Percentiles rank a stretch among this genome's conserved stretches.
These are phyloP conservation scores for Epinephelus fuscoguttatus DNA, from an alignment of 2,113 vertebrate species.

Conservation along the genomic window DNA sequence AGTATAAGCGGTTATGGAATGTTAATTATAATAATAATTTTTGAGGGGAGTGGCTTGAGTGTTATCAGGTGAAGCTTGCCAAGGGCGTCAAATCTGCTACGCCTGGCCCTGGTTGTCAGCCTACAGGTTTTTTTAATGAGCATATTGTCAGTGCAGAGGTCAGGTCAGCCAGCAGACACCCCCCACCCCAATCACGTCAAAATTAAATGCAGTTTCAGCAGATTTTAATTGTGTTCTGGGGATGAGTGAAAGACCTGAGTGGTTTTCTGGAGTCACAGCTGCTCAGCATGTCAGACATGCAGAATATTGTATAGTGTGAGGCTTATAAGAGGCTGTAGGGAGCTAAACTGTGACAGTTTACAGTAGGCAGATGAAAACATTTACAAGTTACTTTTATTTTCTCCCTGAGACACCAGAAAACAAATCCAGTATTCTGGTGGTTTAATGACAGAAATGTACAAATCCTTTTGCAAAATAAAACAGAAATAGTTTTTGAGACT, in stretches of 20 bases:
- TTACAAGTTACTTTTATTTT: neutral
- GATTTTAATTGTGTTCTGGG: neutral
- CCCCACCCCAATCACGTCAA: neutral
- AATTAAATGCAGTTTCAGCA: neutral
- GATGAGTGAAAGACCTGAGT: neutral
- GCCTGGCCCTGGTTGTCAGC: neutral
- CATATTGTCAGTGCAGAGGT: neutral
- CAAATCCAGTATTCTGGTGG: neutral
- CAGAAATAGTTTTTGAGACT: neutral
- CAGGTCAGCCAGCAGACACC: neutral
- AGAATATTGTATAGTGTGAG: neutral
- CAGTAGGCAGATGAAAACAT: neutral
- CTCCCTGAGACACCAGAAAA: neutral
- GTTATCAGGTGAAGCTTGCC: no score
- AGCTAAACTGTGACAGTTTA: neutral
- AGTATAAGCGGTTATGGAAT: no score
- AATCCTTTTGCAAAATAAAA: neutral
- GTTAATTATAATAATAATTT: no score
- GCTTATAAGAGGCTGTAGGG: neutral
- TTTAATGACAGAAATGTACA: neutral
- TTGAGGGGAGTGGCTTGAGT: no score
- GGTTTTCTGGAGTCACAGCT: neutral
- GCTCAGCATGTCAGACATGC: neutral
- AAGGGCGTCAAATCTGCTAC: no score
- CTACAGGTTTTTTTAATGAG: neutral